Evolutionary conservation across 2,113 vertebrate genomes (phyloP), one percentile per base, ranked within the genome.

Genomic region (Cyanoderma ruficeps): DNA sequence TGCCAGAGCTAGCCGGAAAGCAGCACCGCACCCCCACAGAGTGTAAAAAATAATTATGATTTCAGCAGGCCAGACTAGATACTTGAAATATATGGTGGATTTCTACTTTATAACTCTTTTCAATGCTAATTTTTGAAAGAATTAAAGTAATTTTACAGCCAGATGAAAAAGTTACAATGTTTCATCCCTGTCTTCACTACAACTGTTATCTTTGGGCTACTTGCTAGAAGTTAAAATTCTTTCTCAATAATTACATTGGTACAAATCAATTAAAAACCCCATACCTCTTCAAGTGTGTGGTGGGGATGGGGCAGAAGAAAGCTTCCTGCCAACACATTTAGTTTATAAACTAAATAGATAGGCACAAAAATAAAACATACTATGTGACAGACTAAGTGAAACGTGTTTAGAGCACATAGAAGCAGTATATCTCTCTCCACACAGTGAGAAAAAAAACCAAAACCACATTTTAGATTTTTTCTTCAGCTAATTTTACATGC

Each of bases 381-480:
- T 33, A 7, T 70, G 41, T 72, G 87, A 86, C 9, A 86, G 33
- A 35, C 28, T 22, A 81, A 39, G 6, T 25, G 28, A 83, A 92
- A 67, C 7, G 15, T 28, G 8, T 8, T 64, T 67, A 72, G 72
- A 84, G 8, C 16, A 21, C 11, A 59, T 33, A 18, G 6, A 65
- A 70, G 12, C 15, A 68, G 16, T 44, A 83, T 3, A 41, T 4
- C 5, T 71, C 10, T 35, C 11, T 39, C 33, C 19, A 71, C 18
- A 70, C 2, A 12, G 9, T 22, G 7, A 70, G n/a, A 15, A 50
- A 50, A 50, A 39, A 39, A 15, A 2, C 16, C 42, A 18, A 22
- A 2, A n/a, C n/a, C 3, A 24, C 0, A 39, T 30, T 55, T 59
- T 57, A 41, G 4, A 42, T 41, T 0, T 61, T 57, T 70, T 81